These are phyloP conservation scores for Brachyalestes nurse DNA, from an alignment of 2,797 vertebrate species.

Conservation along the genomic window DNA sequence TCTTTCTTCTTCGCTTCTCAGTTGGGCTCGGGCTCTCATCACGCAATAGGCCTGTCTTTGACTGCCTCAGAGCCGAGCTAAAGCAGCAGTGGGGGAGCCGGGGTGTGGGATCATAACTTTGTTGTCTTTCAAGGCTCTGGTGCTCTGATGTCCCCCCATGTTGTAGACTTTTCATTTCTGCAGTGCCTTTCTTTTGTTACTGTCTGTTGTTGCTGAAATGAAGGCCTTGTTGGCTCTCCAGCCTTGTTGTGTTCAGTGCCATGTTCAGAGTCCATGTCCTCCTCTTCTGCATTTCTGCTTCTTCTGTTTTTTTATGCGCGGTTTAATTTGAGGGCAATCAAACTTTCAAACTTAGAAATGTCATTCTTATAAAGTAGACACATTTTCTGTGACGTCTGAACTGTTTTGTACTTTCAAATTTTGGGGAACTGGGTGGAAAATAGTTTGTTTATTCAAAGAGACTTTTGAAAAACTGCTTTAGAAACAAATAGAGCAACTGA, in stretches of 20 bases:
- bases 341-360: background rate
- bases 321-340: conserved; percentile 5
- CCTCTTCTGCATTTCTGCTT: conserved; percentile 35
- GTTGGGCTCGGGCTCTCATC: conserved; percentile 46
- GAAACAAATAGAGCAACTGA: no score
- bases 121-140: conserved; percentile 59
- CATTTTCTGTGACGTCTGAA: conserved; percentile 36
- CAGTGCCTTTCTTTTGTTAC: conserved; percentile 42
- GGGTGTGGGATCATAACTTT: conserved; percentile 49
- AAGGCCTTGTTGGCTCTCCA: conserved; percentile 46
- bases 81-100: conserved; percentile 49
- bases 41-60: conserved; percentile 37
- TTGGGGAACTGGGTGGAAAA: background rate
- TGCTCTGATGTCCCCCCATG: conserved; percentile 57
- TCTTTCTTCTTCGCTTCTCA: conserved; percentile 48
- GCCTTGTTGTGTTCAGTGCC: conserved; percentile 52
- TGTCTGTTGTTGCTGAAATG: conserved; percentile 51
- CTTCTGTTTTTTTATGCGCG: background rate
- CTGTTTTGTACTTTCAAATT: background rate
- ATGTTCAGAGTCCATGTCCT: conserved; percentile 32
- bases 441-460: no score
- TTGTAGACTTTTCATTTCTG: conserved; percentile 56
- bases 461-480: no score
- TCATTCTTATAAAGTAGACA: conserved; percentile 22
- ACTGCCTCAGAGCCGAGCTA: conserved; percentile 56